phyloP scores from a whole-genome alignment of 2,888 invertebrate species.

The Xanthorhoe spadicearia region DNA sequence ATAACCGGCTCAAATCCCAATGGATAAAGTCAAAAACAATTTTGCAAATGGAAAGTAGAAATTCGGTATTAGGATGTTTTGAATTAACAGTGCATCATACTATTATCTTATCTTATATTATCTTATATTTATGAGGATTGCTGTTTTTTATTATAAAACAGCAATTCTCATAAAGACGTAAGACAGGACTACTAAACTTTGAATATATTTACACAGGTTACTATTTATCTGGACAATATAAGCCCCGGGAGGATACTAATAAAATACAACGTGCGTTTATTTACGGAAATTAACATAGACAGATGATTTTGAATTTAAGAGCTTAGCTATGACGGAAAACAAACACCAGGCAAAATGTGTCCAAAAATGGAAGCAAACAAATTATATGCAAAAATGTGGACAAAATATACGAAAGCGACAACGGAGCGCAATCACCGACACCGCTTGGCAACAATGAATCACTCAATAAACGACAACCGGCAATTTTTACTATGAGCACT shows the following conservation, averaged over 20 bases:
- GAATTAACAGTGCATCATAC: not conserved
- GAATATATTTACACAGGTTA: too few species aligned
- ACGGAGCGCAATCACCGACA: constrained; percentile 24
- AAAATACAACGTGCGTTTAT: not conserved
- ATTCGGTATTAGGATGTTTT: not conserved
- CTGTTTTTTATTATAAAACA: too few species aligned
- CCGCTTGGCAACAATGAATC: constrained; percentile 49
- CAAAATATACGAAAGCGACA: constrained; percentile 28
- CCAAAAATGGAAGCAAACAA: constrained; percentile 20
- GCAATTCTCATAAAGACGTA: too few species aligned
- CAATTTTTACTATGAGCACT: constrained; percentile 41
- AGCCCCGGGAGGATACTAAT: too few species aligned
- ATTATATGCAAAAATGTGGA: constrained; percentile 24
- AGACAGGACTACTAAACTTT: too few species aligned
- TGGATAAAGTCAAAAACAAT: constrained; percentile 18
- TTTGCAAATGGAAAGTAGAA: not conserved
- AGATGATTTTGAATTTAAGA: constrained; percentile 13
- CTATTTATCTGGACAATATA: too few species aligned
- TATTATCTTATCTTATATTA: too few species aligned
- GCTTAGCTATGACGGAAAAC: constrained; percentile 14
- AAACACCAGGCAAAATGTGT: constrained; percentile 12
- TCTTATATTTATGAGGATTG: too few species aligned
- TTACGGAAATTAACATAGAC: not conserved
- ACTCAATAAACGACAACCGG: constrained; percentile 50
- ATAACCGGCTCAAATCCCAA: constrained; percentile 52